Conservation (phyloP, 2,888 invertebrate genomes). For the Himalopsyche tibetana region DNA sequence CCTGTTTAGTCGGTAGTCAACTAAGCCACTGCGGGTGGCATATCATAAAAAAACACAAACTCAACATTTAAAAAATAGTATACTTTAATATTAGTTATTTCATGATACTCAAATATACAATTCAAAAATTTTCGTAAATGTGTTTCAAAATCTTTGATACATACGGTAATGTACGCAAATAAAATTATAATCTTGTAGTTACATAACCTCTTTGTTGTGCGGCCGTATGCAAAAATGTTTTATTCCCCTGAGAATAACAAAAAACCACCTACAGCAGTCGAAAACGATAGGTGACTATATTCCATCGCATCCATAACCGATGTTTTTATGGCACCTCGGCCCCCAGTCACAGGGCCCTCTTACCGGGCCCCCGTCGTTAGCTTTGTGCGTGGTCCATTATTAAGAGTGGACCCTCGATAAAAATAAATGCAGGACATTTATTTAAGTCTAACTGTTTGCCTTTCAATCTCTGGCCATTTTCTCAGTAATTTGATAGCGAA, state of each 20-base stretch:
- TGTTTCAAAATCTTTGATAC: no score
- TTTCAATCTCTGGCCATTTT: conserved; percentile 62
- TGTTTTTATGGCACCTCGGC: conserved; percentile 21
- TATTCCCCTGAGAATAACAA: conserved; percentile 7
- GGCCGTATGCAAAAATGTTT: not conserved
- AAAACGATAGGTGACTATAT: conserved; percentile 28
- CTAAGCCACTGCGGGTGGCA: no score
- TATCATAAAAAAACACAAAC: no score
- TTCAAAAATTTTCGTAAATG: no score
- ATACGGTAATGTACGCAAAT: no score
- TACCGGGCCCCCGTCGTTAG: conserved; percentile 56
- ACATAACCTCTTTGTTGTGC: no score
- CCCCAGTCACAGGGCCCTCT: not conserved
- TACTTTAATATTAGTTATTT: no score
- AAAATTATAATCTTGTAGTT: no score
- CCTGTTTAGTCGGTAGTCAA: no score
- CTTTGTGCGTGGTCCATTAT: conserved; percentile 61
- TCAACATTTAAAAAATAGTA: no score
- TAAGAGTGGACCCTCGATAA: conserved; percentile 63
- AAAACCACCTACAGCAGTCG: conserved; percentile 25
- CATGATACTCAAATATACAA: no score
- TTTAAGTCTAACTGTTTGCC: conserved; percentile 63
- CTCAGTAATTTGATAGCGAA: conserved; percentile 59
- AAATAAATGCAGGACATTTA: conserved; percentile 64
- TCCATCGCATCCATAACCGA: conserved; percentile 40